phyloP scores from a whole-genome alignment of 1,140 invertebrate genomes.

The Sycophaga agraensis region DNA sequence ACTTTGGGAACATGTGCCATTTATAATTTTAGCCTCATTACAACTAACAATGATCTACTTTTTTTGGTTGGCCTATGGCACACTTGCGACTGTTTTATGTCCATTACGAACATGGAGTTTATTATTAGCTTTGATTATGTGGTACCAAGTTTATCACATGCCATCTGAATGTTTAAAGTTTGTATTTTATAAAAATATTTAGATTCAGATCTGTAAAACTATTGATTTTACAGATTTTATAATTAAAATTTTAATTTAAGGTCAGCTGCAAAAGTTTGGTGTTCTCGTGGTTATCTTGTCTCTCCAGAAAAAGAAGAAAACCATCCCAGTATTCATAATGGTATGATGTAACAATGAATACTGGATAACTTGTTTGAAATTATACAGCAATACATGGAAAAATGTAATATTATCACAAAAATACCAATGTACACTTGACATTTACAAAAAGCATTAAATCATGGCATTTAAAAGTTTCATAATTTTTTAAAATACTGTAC shows the following conservation, averaged over 20 bases:
- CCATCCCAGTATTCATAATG: background rate
- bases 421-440: background rate
- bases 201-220: background rate
- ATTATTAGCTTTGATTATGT: slow-evolving; percentile 67
- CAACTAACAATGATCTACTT: slow-evolving; percentile 75
- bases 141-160: slow-evolving; percentile 61
- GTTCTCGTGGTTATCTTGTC: slow-evolving; percentile 8
- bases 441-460: background rate
- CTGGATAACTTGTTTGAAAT: slow-evolving; percentile 1
- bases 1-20: slow-evolving; percentile 57
- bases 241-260: slow-evolving; percentile 22
- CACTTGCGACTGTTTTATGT: slow-evolving; percentile 73
- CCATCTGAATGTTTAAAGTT: slow-evolving; percentile 59
- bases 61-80: slow-evolving; percentile 82
- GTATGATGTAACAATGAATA: slow-evolving; percentile 22
- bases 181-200: slow-evolving; percentile 18
- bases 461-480: slow-evolving; percentile 14
- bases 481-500: no score
- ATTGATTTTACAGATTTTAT: background rate
- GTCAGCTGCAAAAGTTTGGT: slow-evolving; percentile 38
- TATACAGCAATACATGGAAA: background rate
- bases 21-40: slow-evolving; percentile 63
- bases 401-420: slow-evolving; percentile 1
- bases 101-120: slow-evolving; percentile 81
- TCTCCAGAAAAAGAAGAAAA: slow-evolving; percentile 9